Conservation (phyloP, 1,140 invertebrate species). For the Nymphalis io region DNA sequence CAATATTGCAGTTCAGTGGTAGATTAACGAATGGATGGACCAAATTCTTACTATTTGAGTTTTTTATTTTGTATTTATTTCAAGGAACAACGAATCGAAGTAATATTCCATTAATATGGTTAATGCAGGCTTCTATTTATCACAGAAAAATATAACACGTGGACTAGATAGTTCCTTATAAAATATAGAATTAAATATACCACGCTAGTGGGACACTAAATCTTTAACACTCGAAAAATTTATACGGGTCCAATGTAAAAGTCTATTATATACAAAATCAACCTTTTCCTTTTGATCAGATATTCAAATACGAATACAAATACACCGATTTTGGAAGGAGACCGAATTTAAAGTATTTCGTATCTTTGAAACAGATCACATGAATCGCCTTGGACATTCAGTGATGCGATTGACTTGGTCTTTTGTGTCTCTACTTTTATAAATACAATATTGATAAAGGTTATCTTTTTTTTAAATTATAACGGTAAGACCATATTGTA, state of each 20-base stretch:
- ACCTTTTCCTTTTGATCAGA: conserved; percentile 21
- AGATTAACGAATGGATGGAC: too few species aligned
- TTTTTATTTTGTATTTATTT: not conserved
- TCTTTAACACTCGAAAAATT: conserved; percentile 3
- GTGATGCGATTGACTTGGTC: conserved; percentile 1
- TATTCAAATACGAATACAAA: conserved; percentile 24
- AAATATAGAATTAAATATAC: not conserved
- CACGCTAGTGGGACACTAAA: not conserved
- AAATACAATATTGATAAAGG: too few species aligned
- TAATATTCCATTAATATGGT: too few species aligned
- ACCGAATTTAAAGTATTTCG: conserved; percentile 17
- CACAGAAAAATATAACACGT: too few species aligned
- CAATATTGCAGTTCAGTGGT: too few species aligned
- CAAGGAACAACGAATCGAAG: too few species aligned
- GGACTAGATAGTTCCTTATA: too few species aligned
- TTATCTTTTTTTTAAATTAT: too few species aligned
- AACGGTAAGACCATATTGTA: too few species aligned
- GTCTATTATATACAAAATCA: conserved; percentile 14
- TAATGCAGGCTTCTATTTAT: too few species aligned
- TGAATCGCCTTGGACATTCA: not conserved
- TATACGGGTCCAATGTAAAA: conserved; percentile 6
- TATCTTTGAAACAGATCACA: conserved; percentile 16
- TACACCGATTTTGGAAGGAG: conserved; percentile 15
- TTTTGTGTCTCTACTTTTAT: not conserved
- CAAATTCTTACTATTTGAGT: too few species aligned